These are phyloP conservation scores for Prunella strophiata DNA, from an alignment of 2,797 vertebrate genomes.

Conservation along the genomic window DNA sequence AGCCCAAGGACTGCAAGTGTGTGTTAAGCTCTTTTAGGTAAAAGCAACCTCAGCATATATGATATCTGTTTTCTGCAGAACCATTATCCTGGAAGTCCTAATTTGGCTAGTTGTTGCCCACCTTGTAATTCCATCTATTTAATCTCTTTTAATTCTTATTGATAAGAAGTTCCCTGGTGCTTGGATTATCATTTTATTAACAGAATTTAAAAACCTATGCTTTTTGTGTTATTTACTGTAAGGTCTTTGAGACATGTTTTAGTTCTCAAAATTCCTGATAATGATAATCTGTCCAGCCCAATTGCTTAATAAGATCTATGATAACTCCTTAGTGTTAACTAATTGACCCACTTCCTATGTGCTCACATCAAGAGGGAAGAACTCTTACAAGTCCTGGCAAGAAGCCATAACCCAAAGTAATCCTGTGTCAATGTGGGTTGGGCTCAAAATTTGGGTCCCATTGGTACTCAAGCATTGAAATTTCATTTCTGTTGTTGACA, in stretches of 20 bases:
- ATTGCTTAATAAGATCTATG: not conserved
- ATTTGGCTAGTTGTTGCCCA: not conserved
- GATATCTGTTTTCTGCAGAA: conserved; percentile 2
- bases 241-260: not conserved
- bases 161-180: not conserved
- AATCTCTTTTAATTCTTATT: not conserved
- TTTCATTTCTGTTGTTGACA: not conserved
- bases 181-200: conserved; percentile 14
- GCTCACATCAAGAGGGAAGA: not conserved
- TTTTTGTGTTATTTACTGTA: not conserved
- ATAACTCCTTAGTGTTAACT: not conserved
- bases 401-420: not conserved
- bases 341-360: not conserved
- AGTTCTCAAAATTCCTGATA: conserved; percentile 13
- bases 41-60: not conserved
- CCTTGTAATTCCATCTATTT: conserved; percentile 4
- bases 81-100: not conserved
- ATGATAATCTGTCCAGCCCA: not conserved
- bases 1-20: not conserved
- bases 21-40: conserved; percentile 3
- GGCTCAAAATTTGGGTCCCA: not conserved
- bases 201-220: not conserved
- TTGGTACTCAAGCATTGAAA: not conserved
- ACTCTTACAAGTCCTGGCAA: not conserved
- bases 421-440: not conserved